Evolutionary conservation across 2,888 invertebrate genomes (phyloP).

Genomic region (Pseudococcus jackbeardsleyi): DNA sequence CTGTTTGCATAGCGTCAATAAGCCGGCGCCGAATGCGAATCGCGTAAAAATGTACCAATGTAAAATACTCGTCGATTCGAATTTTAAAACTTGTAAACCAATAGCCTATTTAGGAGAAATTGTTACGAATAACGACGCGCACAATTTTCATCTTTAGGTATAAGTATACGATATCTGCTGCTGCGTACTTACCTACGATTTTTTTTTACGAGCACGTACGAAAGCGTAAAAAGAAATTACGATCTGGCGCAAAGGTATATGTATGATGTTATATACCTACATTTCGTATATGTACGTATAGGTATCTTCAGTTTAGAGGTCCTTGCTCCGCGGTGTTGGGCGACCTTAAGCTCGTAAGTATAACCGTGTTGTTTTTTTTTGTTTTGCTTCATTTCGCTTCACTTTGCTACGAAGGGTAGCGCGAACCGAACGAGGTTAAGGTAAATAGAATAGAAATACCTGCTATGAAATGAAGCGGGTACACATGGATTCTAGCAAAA

Average conservation of each 20-base stretch:
- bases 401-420: too few species aligned
- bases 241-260: neutral
- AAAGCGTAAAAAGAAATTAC: slow-evolving; percentile 2
- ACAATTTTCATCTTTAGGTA: slow-evolving; percentile 6
- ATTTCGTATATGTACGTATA: neutral
- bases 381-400: too few species aligned
- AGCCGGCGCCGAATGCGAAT: neutral
- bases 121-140: neutral
- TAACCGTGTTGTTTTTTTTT: too few species aligned
- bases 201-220: neutral
- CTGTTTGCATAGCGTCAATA: slow-evolving; percentile 5
- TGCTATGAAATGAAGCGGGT: too few species aligned
- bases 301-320: too few species aligned
- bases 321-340: too few species aligned
- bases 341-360: too few species aligned
- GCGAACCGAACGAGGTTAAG: too few species aligned
- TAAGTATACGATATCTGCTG: neutral
- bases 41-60: neutral
- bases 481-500: neutral
- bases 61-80: neutral
- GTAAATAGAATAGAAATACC: too few species aligned
- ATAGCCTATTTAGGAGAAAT: slow-evolving; percentile 10
- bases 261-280: neutral
- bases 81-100: slow-evolving; percentile 24
- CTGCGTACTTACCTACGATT: neutral